A percentile compares a stretch with the other conserved stretches of the same genome.
Conservation (phyloP, 2,888 invertebrate species). For the Drosophila eohydei region DNA sequence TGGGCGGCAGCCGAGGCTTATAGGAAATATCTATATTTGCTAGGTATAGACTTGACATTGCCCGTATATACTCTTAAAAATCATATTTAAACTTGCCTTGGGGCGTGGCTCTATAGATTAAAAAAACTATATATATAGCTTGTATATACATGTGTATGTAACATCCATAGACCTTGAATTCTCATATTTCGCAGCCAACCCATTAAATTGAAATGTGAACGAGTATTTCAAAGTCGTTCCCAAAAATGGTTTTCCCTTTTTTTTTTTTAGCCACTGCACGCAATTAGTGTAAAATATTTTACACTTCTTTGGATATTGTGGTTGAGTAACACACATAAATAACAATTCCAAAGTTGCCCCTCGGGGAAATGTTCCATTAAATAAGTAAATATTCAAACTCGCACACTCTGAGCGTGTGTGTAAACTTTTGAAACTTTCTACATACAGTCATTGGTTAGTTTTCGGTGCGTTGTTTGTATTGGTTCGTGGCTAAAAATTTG, state of each 20-base stretch:
- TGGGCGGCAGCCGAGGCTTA: too few relatives aligned
- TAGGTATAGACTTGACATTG: too few relatives aligned
- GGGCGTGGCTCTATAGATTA: too few relatives aligned
- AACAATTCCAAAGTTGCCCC: constrained; percentile 47
- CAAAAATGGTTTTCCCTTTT: neutral
- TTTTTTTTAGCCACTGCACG: constrained; percentile 25
- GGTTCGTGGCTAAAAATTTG: constrained; percentile 14
- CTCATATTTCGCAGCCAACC: neutral
- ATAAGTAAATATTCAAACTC: constrained; percentile 47
- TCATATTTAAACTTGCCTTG: too few relatives aligned
- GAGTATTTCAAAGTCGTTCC: neutral
- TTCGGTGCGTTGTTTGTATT: constrained; percentile 21
- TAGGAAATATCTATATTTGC: too few relatives aligned
- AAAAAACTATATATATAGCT: too few relatives aligned
- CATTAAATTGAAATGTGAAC: too few relatives aligned
- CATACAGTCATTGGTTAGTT: constrained; percentile 24
- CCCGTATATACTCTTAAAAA: too few relatives aligned
- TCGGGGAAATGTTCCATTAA: constrained; percentile 50
- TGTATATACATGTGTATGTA: too few relatives aligned
- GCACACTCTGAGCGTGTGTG: neutral
- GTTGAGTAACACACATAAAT: constrained; percentile 43
- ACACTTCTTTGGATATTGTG: constrained; percentile 56
- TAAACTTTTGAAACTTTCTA: constrained; percentile 42
- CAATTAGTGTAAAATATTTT: constrained; percentile 67
- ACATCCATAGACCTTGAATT: neutral